Evolutionary conservation across 2,888 invertebrate species (phyloP).

Genomic region (Sinhomidia bicolor): DNA sequence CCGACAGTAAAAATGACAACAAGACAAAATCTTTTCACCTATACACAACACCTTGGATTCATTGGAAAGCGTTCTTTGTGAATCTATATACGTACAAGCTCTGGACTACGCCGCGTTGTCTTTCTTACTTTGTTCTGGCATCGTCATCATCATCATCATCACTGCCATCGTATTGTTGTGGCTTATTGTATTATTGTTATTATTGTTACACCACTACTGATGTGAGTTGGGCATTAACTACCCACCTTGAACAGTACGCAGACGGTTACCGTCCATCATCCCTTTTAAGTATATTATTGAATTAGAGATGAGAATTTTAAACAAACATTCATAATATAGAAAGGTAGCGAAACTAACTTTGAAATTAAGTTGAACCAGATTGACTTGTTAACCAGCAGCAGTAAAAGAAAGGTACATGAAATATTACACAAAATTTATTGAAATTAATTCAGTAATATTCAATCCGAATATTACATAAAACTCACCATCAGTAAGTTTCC

Average conservation of each 20-base stretch:
- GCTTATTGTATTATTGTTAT: conserved; percentile 38
- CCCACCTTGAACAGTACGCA: background rate
- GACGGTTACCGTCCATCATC: background rate
- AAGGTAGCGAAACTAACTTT: too few species aligned
- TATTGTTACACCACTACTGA: conserved; percentile 15
- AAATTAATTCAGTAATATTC: too few species aligned
- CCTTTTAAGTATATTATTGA: background rate
- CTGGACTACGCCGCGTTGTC: background rate
- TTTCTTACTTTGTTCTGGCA: background rate
- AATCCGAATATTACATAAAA: too few species aligned
- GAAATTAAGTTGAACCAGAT: too few species aligned
- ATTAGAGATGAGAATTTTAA: too few species aligned
- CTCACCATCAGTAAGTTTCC: too few species aligned
- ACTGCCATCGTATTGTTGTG: conserved; percentile 37
- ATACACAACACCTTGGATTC: background rate
- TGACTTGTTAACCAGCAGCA: too few species aligned
- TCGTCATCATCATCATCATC: conserved; percentile 7
- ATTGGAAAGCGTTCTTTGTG: too few species aligned
- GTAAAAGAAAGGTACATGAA: too few species aligned
- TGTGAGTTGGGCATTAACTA: background rate
- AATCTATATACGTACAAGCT: background rate
- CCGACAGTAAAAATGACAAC: conserved; percentile 37
- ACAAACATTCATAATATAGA: too few species aligned
- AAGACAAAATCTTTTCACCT: background rate
- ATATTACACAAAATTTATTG: too few species aligned